Evolutionary conservation across 2,888 invertebrate species (phyloP).

Genomic region (Sturmia bella): DNA sequence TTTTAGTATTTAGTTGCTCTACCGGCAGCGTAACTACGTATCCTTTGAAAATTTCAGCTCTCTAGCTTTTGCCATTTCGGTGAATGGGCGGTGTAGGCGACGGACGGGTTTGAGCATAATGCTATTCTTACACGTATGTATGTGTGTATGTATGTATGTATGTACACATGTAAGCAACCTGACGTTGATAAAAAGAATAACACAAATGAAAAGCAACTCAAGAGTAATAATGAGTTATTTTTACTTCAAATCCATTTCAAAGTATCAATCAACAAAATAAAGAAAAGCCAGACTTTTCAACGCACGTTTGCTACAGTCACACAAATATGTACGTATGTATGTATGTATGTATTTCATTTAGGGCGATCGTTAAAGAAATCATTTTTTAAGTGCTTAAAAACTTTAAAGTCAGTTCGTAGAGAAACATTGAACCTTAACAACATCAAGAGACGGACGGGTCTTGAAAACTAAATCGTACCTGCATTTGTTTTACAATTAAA

Average conservation of each 20-base stretch:
- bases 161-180: no score
- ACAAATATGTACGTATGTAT: no score
- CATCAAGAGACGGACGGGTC: constrained; percentile 11
- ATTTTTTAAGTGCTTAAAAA: not conserved
- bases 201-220: not conserved
- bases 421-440: constrained; percentile 1
- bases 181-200: no score
- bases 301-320: constrained; percentile 37
- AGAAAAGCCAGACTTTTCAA: constrained; percentile 57
- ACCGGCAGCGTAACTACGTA: no score
- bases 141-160: no score
- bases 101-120: no score
- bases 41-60: no score
- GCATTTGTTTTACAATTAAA: not conserved
- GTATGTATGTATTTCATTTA: constrained; percentile 5
- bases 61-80: no score
- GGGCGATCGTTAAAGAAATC: constrained; percentile 39
- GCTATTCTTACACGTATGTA: no score
- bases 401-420: constrained; percentile 18
- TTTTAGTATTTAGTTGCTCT: no score
- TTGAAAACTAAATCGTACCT: not conserved
- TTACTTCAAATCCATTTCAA: constrained; percentile 51
- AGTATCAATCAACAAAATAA: constrained; percentile 50
- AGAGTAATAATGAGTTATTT: constrained; percentile 37
- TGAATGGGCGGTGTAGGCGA: no score